Conservation (phyloP, 2,888 invertebrate genomes). For the Oscheius sp. region DNA sequence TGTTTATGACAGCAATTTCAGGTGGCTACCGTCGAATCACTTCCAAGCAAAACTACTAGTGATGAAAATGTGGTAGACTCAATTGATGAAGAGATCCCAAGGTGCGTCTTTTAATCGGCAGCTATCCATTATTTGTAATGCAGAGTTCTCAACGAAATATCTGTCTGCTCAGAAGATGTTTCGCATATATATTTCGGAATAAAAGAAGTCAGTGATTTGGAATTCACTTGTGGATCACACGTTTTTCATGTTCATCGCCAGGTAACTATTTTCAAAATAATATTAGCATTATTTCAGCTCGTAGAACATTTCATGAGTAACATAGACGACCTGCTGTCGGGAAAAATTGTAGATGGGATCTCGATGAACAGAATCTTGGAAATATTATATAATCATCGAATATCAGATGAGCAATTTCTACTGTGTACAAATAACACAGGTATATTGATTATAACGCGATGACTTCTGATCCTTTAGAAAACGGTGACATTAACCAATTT, state of each 20-base stretch:
- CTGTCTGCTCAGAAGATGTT: no score
- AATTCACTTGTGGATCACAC: constrained; percentile 1
- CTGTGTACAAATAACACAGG: neutral
- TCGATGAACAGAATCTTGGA: constrained; percentile 10
- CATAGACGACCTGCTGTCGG: neutral
- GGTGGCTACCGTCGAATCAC: no score
- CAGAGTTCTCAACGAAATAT: no score
- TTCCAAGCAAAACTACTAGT: no score
- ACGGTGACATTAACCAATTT: neutral
- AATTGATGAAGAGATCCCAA: no score
- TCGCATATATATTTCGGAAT: constrained; percentile 12
- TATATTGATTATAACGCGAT: neutral
- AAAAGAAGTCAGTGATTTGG: constrained; percentile 13
- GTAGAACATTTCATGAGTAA: neutral
- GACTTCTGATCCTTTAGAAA: constrained; percentile 1
- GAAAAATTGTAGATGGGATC: neutral
- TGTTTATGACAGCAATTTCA: no score
- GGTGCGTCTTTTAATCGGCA: no score
- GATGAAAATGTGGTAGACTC: no score
- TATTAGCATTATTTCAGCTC: neutral
- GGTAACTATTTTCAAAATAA: neutral
- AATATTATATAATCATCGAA: constrained; percentile 15
- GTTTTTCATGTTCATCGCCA: constrained; percentile 9
- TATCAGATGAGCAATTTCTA: constrained; percentile 14
- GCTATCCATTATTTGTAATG: no score